phyloP scores from a whole-genome alignment of 1,140 invertebrate species.

The Dryas iulia region DNA sequence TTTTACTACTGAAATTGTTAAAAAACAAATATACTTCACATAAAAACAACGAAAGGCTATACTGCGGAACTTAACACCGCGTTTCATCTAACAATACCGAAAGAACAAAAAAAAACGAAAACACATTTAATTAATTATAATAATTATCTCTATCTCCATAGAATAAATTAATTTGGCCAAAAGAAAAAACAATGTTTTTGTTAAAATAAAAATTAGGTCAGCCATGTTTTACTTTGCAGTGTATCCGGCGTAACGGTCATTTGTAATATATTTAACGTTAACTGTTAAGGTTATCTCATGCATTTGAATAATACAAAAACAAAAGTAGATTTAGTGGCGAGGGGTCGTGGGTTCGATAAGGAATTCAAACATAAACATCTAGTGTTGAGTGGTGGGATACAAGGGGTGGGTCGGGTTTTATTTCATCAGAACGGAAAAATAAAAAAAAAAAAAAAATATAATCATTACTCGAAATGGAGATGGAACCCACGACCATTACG shows the following conservation, averaged over 20 bases:
- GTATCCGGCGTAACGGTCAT: not conserved
- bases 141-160: too few species aligned
- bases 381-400: too few species aligned
- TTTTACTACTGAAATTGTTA: too few species aligned
- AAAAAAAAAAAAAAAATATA: too few species aligned
- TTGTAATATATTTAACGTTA: not conserved
- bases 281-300: not conserved
- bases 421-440: too few species aligned
- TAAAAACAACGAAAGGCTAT: too few species aligned
- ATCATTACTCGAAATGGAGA: too few species aligned
- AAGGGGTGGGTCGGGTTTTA: not conserved
- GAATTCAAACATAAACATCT: too few species aligned
- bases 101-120: too few species aligned
- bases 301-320: not conserved
- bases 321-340: not conserved
- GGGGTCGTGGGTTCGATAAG: not conserved
- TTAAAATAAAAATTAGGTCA: not conserved
- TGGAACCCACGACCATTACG: too few species aligned
- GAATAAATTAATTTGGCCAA: not conserved
- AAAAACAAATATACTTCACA: too few species aligned
- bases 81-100: not conserved
- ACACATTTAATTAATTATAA: not conserved
- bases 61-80: not conserved
- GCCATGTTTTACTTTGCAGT: not conserved
- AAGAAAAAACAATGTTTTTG: not conserved